These are phyloP conservation scores for Cheilosia grossa DNA, from an alignment of 2,888 invertebrate genomes.

Conservation along the genomic window DNA sequence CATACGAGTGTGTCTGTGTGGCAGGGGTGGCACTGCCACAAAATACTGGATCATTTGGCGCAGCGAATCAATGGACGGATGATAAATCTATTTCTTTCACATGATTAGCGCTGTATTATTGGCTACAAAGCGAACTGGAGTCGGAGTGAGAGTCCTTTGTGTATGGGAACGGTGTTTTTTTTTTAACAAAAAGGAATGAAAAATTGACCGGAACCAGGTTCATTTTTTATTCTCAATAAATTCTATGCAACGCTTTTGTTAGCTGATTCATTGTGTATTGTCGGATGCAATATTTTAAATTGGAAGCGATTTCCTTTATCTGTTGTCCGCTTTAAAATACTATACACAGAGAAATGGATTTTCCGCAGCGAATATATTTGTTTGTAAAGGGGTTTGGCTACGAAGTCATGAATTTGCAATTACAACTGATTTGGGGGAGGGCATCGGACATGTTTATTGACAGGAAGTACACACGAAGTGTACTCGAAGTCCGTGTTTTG, in stretches of 20 bases:
- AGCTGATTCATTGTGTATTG: conserved; percentile 63
- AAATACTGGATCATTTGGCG: conserved; percentile 60
- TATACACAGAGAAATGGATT: conserved; percentile 61
- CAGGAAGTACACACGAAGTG: conserved; percentile 66
- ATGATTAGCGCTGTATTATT: conserved; percentile 72
- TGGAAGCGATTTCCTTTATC: conserved; percentile 69
- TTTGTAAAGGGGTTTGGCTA: conserved; percentile 44
- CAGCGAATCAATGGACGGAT: conserved; percentile 62
- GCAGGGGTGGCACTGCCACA: conserved; percentile 2
- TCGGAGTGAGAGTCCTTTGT: conserved; percentile 29
- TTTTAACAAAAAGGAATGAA: conserved; percentile 53
- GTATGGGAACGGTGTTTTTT: conserved; percentile 4
- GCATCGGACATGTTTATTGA: conserved; percentile 64
- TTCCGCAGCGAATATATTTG: conserved; percentile 27
- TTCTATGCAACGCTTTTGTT: conserved; percentile 57
- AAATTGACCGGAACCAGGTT: conserved; percentile 74
- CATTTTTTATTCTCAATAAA: conserved; percentile 65
- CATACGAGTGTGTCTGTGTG: conserved; percentile 6
- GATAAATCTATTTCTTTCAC: conserved; percentile 72
- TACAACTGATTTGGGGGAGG: conserved; percentile 36
- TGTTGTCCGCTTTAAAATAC: conserved; percentile 62
- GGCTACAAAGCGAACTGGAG: conserved; percentile 24
- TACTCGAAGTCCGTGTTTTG: conserved; percentile 10
- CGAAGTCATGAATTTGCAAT: conserved; percentile 67
- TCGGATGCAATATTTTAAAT: conserved; percentile 75